phyloP scores from a whole-genome alignment of 2,113 vertebrate species.

The Xyrauchen texanus region DNA sequence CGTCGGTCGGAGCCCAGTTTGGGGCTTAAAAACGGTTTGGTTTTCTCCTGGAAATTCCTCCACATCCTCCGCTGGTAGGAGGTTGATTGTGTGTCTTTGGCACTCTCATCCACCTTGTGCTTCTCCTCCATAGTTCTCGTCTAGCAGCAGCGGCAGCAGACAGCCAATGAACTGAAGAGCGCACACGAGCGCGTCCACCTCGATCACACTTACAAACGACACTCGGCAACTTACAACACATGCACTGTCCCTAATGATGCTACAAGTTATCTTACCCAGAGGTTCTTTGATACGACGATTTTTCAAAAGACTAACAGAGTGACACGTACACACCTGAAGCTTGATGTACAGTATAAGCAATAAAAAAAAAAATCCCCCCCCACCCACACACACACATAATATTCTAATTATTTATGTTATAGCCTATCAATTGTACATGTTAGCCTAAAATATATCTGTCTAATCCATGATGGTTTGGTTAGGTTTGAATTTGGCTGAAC shows the following conservation, averaged over 20 bases:
- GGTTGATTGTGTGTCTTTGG: slow-evolving; percentile 66
- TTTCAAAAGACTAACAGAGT: neutral
- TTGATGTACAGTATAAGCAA: no score
- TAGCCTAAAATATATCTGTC: no score
- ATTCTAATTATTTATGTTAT: no score
- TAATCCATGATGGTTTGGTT: no score
- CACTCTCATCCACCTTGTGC: slow-evolving; percentile 64
- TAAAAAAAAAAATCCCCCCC: no score
- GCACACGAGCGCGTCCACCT: slow-evolving; percentile 21
- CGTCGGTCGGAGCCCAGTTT: slow-evolving; percentile 78
- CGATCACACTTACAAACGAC: neutral
- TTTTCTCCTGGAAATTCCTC: slow-evolving; percentile 87
- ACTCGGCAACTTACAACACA: neutral
- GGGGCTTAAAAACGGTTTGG: slow-evolving; percentile 78
- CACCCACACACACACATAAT: no score
- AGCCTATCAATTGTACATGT: no score
- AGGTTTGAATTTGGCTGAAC: no score
- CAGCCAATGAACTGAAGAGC: slow-evolving; percentile 12
- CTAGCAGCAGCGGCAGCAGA: slow-evolving; percentile 72
- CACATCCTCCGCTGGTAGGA: slow-evolving; percentile 90
- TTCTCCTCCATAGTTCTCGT: slow-evolving; percentile 78
- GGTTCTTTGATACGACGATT: no score
- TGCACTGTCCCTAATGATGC: neutral
- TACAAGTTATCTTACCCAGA: neutral
- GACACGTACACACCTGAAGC: neutral